These are phyloP conservation scores for Lymantria dispar DNA, from an alignment of 2,888 invertebrate species.

Conservation along the genomic window DNA sequence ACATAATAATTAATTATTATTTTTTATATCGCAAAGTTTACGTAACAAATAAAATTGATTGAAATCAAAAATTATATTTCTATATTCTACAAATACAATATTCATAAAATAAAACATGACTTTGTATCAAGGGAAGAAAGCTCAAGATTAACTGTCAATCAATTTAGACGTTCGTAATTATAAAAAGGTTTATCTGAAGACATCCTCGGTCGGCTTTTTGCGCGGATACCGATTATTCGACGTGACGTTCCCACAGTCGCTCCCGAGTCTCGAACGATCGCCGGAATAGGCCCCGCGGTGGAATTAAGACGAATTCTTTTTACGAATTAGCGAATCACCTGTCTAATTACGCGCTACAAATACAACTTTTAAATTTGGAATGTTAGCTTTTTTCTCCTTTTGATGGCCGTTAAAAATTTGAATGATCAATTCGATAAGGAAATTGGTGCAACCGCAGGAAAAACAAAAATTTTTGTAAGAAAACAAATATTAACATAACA, in stretches of 20 bases:
- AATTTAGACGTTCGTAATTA: conserved; percentile 38
- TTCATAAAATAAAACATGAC: conserved; percentile 17
- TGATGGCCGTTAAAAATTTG: conserved; percentile 26
- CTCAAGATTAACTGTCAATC: conserved; percentile 40
- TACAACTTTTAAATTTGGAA: conserved; percentile 55
- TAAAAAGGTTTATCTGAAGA: conserved; percentile 54
- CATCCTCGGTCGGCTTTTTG: conserved; percentile 60
- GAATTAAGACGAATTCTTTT: conserved; percentile 71
- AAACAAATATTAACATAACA: conserved; percentile 74
- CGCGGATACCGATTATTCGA: conserved; percentile 71
- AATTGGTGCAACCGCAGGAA: conserved; percentile 29
- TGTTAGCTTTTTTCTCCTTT: conserved; percentile 31
- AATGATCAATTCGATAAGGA: conserved; percentile 25
- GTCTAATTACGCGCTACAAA: conserved; percentile 69
- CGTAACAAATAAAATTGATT: no score
- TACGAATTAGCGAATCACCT: conserved; percentile 79
- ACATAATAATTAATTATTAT: no score
- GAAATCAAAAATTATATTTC: background rate
- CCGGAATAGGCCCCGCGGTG: conserved; percentile 49
- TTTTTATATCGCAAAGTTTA: no score
- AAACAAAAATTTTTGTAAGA: conserved; percentile 40
- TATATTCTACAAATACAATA: background rate
- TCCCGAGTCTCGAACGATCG: conserved; percentile 40
- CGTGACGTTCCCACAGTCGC: conserved; percentile 78
- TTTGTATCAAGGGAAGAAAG: conserved; percentile 22